Base-by-base conservation (phyloP, 2,113 vertebrate genomes). In the Corydoras sp. region DNA sequence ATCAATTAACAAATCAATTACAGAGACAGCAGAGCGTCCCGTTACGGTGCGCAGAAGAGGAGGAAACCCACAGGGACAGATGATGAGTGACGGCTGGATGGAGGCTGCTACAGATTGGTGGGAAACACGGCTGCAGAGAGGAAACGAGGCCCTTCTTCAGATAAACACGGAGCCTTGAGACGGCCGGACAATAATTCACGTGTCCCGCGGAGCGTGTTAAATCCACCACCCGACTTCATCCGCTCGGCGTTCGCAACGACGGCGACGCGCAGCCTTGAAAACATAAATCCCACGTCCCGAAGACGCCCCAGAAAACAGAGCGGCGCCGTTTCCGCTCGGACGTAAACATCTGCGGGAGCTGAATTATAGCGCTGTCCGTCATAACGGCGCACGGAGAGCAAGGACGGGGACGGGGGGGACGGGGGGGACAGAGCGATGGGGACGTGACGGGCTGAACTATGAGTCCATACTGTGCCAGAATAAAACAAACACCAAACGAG, bases 261-360 rank as follows among this genome's bases (percentile, higher is more conserved):
- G 63, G 35, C 74, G 65, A 58, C 62, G 62, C 53, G 24, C 29
- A 32, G 66, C 73, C 54, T 70, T 63, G 69, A 32, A 35, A 71
- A 65, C 54, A 65, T 67, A 68, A 48, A 74, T 54, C 50, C 64
- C 55, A 31, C 31, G 24, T 54, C 65, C 50, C 65, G 24, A 58
- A 55, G 11, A 13, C 53, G 53, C 9, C 14, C 14, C 53, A 13
- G 53, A 10, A 13, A 55, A 55, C 14, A 55, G 12, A 55, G 7
- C 49, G 49, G 49, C 49, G 11, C 53, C 12, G 8, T 13, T 13
- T 4, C 53, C 14, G 11, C 53, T 13, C n/a, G 31, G 59, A 70
- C 18, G 50, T 49, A 49, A 73, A 73, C 58, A 10, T 66, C 15
- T 60, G 63, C 63, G 66, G 54, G 14, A n/a, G 8, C 18, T 68